Evolutionary conservation across 1,140 invertebrate species (phyloP).

Genomic region (Cotesia chilonis): DNA sequence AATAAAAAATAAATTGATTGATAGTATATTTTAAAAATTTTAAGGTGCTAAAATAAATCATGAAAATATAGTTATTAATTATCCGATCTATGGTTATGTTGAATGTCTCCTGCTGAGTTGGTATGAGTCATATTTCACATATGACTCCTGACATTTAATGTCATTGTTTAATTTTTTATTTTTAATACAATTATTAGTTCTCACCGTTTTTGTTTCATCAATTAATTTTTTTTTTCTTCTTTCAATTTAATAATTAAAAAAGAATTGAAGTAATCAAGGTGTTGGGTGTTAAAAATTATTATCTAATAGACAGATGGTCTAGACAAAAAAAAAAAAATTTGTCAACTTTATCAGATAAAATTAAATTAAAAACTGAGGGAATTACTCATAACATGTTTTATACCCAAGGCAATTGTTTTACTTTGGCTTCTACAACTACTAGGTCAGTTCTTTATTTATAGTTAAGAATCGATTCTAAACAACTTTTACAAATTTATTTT

Average conservation of each 20-base stretch:
- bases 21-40: too few relatives aligned
- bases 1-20: too few relatives aligned
- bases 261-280: too few relatives aligned
- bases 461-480: too few relatives aligned
- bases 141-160: constrained; percentile 38
- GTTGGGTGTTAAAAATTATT: background rate
- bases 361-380: too few relatives aligned
- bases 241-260: background rate
- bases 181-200: background rate
- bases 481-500: too few relatives aligned
- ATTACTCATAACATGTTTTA: too few relatives aligned
- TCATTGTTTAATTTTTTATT: constrained; percentile 10
- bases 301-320: background rate
- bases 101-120: constrained; percentile 30
- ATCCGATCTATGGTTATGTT: constrained; percentile 33
- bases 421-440: background rate
- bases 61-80: background rate
- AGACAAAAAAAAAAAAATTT: background rate
- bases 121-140: constrained; percentile 42
- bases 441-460: background rate
- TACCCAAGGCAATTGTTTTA: background rate
- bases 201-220: background rate
- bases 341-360: too few relatives aligned
- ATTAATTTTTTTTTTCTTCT: background rate
- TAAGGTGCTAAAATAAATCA: too few relatives aligned